Conservation (phyloP, 1,140 invertebrate genomes). For the Diuraphis noxia region DNA sequence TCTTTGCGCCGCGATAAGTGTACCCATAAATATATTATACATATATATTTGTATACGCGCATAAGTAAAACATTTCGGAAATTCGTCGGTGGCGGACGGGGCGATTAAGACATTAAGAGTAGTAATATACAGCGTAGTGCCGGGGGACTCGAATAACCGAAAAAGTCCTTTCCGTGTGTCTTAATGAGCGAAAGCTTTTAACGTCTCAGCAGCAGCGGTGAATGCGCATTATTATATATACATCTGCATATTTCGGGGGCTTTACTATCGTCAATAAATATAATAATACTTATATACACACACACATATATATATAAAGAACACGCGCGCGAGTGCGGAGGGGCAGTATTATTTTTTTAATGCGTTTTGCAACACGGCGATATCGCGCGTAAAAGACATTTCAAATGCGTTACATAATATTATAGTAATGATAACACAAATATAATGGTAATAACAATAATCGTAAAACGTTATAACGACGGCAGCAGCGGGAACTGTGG, state of each 20-base stretch:
- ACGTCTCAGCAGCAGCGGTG: conserved; percentile 25
- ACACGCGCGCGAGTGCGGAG: background rate
- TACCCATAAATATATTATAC: background rate
- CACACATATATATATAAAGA: background rate
- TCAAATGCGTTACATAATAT: conserved; percentile 19
- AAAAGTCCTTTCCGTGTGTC: conserved; percentile 51
- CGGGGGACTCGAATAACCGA: conserved; percentile 25
- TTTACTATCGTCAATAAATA: conserved; percentile 8
- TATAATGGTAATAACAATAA: background rate
- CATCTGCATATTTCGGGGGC: conserved; percentile 47
- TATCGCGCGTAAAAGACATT: conserved; percentile 48
- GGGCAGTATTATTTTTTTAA: conserved; percentile 25
- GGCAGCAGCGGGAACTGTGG: background rate
- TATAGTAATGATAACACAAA: conserved; percentile 12
- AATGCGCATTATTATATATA: background rate
- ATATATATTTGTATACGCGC: background rate
- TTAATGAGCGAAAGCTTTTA: conserved; percentile 53
- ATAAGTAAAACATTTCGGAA: conserved; percentile 51
- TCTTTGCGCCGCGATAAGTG: background rate
- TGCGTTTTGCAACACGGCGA: conserved; percentile 20
- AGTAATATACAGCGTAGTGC: background rate
- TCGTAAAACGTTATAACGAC: conserved; percentile 36
- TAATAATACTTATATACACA: background rate
- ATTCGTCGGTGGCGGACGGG: background rate
- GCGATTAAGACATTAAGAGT: conserved; percentile 47